Conservation (phyloP, 2,797 vertebrate genomes). For the Myioborus miniatus region DNA sequence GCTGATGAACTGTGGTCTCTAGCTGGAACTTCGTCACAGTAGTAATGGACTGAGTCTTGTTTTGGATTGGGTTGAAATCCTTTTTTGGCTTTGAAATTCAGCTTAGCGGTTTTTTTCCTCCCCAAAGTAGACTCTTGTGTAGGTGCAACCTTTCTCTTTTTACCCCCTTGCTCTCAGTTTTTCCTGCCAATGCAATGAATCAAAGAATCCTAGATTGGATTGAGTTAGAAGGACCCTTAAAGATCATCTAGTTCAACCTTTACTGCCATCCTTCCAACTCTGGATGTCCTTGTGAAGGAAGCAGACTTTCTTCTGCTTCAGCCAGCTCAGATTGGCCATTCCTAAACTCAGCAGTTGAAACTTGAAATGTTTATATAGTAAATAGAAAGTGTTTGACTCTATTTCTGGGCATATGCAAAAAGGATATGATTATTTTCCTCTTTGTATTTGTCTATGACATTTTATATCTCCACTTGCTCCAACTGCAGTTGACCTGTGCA, state of each 20-base stretch:
- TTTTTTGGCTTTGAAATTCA: constrained; percentile 28
- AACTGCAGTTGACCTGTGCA: not conserved
- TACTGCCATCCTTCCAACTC: constrained; percentile 9
- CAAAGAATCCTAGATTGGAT: not conserved
- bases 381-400: not conserved
- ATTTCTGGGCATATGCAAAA: not conserved
- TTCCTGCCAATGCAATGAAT: not conserved
- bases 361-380: not conserved
- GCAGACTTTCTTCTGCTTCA: constrained; percentile 6
- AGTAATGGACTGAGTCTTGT: not conserved
- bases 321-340: not conserved
- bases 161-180: not conserved
- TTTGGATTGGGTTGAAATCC: constrained; percentile 17
- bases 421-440: not conserved
- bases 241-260: not conserved
- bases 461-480: not conserved
- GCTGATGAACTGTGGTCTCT: not conserved
- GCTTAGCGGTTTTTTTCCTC: not conserved
- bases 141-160: not conserved
- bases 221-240: not conserved
- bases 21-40: not conserved
- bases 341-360: not conserved
- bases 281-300: constrained; percentile 9
- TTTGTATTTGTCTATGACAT: not conserved
- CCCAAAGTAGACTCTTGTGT: not conserved